phyloP scores from a whole-genome alignment of 2,113 vertebrate genomes.

The Brienomyrus brachyistius region DNA sequence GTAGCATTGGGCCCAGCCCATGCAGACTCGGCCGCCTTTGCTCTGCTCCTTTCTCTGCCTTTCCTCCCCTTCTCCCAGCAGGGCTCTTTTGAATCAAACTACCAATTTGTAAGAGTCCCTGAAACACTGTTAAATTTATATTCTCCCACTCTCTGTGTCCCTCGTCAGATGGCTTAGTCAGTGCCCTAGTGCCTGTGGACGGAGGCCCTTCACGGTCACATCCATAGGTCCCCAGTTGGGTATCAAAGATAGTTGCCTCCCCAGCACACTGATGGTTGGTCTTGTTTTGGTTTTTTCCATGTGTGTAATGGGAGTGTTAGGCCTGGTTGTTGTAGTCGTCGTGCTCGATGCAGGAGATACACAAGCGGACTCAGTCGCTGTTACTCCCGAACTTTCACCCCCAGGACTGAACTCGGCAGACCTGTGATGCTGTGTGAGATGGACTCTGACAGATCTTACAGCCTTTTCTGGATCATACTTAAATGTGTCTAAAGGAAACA shows the following conservation, averaged over 20 bases:
- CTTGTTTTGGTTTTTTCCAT: background rate
- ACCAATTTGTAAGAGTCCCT: constrained; percentile 14
- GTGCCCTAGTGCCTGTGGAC: background rate
- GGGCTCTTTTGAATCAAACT: background rate
- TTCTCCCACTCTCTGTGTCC: background rate
- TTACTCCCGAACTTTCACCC: background rate
- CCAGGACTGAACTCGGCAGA: background rate
- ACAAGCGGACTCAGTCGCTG: background rate
- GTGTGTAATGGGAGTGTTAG: background rate
- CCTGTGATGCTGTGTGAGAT: background rate
- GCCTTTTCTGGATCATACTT: background rate
- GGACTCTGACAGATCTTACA: background rate
- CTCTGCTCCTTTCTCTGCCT: background rate
- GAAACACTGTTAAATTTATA: constrained; percentile 6
- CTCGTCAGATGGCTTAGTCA: background rate
- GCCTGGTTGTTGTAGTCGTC: background rate
- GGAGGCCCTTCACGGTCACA: background rate
- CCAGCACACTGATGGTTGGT: background rate
- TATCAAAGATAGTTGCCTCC: background rate
- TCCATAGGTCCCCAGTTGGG: background rate
- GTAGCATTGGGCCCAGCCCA: background rate
- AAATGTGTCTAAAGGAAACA: background rate
- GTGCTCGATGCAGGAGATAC: background rate
- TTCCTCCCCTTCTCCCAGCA: background rate
- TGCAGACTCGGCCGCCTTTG: background rate